Conservation (phyloP, 2,797 vertebrate species). For the Salmo trutta region DNA sequence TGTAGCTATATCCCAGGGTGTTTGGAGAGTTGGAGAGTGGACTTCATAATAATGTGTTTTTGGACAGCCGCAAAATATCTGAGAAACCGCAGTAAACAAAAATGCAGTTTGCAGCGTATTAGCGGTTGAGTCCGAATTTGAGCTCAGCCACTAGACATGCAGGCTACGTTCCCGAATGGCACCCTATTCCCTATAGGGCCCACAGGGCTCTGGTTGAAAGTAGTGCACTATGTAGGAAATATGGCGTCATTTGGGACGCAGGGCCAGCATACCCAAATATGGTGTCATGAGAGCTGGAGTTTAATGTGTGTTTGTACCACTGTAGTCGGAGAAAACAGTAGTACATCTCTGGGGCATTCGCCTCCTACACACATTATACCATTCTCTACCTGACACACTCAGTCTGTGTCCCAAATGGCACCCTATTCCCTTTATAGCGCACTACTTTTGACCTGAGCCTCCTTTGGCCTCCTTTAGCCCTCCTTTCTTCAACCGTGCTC, state of each 20-base stretch:
- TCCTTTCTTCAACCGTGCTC: slow-evolving; percentile 34
- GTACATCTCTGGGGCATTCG: not conserved
- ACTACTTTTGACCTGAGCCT: not conserved
- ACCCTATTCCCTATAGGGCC: too few relatives aligned
- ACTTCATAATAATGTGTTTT: not conserved
- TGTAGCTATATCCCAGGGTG: too few relatives aligned
- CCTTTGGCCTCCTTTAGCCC: not conserved
- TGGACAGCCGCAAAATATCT: not conserved
- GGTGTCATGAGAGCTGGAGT: not conserved
- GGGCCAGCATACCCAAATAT: not conserved
- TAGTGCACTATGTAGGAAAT: too few relatives aligned
- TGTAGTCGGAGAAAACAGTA: not conserved
- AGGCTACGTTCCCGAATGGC: not conserved
- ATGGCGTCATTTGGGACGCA: too few relatives aligned
- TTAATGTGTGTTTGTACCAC: not conserved
- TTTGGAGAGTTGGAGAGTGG: too few relatives aligned
- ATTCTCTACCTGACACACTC: not conserved
- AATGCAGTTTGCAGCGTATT: not conserved
- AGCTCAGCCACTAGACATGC: not conserved
- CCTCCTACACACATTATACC: not conserved
- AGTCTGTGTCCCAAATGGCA: not conserved
- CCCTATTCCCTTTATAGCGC: not conserved
- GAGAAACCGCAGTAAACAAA: not conserved
- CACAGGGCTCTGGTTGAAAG: too few relatives aligned
- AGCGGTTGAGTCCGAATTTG: not conserved